Percentiles rank a stretch among this genome's conserved stretches.
These are phyloP conservation scores for Dunckerocampus dactyliophorus DNA, from an alignment of 2,113 vertebrate species.

Conservation along the genomic window DNA sequence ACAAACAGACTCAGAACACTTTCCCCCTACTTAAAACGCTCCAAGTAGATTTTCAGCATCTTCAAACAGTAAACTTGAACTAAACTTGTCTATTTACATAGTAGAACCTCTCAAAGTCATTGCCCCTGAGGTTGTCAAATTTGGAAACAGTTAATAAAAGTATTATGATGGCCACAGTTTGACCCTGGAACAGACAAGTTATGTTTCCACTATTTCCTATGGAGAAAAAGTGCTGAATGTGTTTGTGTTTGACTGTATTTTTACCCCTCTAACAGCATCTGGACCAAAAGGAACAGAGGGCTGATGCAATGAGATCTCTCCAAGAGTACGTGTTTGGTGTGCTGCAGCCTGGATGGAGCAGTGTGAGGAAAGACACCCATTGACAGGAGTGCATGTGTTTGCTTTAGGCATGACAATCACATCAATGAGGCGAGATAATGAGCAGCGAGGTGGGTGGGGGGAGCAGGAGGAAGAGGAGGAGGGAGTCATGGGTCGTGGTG, in stretches of 20 bases:
- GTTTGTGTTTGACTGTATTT: no score
- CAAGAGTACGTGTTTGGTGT: no score
- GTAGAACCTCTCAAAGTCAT: no score
- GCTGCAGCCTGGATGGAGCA: neutral
- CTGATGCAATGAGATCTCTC: no score
- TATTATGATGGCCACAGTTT: neutral
- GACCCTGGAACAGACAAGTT: neutral
- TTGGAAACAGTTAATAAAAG: no score
- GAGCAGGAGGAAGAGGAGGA: neutral
- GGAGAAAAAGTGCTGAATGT: no score
- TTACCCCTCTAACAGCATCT: no score
- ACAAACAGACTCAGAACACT: conserved; percentile 1
- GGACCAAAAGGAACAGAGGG: no score
- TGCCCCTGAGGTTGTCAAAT: no score
- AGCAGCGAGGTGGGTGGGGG: conserved; percentile 31
- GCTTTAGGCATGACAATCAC: conserved; percentile 58
- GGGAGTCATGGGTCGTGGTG: neutral
- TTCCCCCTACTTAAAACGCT: neutral
- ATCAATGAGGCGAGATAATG: conserved; percentile 64
- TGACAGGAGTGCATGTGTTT: conserved; percentile 53
- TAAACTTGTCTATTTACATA: no score
- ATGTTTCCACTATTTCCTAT: neutral
- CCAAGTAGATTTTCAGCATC: no score
- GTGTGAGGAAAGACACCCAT: conserved; percentile 19
- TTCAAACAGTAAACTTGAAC: neutral